Evolutionary conservation across 2,888 invertebrate genomes (phyloP).

Genomic region (Apocheima hispidaria): DNA sequence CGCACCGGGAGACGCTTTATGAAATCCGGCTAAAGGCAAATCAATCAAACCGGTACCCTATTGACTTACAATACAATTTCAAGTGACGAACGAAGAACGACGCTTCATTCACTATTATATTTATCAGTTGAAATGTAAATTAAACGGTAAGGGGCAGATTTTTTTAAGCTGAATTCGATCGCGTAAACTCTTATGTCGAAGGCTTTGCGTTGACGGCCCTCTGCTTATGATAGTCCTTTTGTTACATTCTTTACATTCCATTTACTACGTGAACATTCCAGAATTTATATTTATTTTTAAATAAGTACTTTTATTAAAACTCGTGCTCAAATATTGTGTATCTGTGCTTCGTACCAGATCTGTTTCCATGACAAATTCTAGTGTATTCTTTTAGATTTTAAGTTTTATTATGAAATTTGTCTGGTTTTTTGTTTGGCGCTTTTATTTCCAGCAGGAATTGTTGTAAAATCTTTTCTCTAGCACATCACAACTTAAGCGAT

Average conservation of each 20-base stretch:
- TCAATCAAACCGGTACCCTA: neutral
- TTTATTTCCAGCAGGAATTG: neutral
- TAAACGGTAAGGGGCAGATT: neutral
- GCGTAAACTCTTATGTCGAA: neutral
- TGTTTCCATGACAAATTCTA: constrained; percentile 57
- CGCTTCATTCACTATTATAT: neutral
- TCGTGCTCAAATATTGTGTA: constrained; percentile 55
- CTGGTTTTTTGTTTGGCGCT: constrained; percentile 24
- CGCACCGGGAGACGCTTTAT: neutral
- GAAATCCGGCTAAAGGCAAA: neutral
- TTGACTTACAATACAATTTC: neutral
- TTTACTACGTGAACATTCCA: constrained; percentile 40
- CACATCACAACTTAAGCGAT: no score
- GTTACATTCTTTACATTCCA: constrained; percentile 37
- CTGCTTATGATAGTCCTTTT: constrained; percentile 6
- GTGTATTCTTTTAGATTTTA: constrained; percentile 47
- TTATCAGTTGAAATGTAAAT: neutral
- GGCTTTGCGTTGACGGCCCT: constrained; percentile 1
- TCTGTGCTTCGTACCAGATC: constrained; percentile 48
- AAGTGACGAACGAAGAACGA: neutral
- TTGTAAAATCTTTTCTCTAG: neutral
- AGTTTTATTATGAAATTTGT: constrained; percentile 39
- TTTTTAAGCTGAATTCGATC: no score
- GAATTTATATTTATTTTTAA: constrained; percentile 42
- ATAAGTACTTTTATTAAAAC: constrained; percentile 41